Base-by-base conservation (phyloP, 2,888 invertebrate species). In the Phrixothrix hirtus region DNA sequence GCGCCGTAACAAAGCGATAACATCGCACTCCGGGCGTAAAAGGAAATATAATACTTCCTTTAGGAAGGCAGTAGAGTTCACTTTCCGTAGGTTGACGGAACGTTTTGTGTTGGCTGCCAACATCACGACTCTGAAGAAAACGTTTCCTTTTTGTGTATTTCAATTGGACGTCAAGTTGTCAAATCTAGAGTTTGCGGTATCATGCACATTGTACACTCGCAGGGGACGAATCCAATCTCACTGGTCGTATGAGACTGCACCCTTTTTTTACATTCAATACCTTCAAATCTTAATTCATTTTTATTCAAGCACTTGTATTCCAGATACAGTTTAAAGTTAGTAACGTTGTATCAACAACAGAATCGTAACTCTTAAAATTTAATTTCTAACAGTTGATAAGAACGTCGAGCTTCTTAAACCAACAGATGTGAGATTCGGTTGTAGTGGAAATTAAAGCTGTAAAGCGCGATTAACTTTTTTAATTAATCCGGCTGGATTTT, bases 111-210 rank as follows among this genome's bases (percentile, higher is more conserved):
- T 60, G 60, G 58, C 65, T 68, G 69, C 64, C 68, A 68, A 61
- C 64, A 62, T 61, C 68, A 67, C 62, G 57, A 61, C 60, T 62
- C 62, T 55, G 60, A 63, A 64, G 65, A 65, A 69, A 67, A 67
- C 66, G 66, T 69, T 68, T 67, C 63, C 65, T 66, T 65, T 65
- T 60, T 65, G 58, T 63, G 58, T 64, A 64, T 68, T 67, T 67
- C 66, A 68, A 66, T 68, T 64, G 64, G 61, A 67, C 65, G 66
- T 67, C 67, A 67, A 67, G 66, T 66, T 67, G 66, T 68, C 67
- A 67, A 67, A 65, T 65, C 59, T 62, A 50, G 62, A 58, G 53
- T 50, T 56, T 57, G 61, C 53, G 58, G 58, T 60, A 61, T 64
- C 64, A 63, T 60, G 59, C 62, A 63, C 61, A 64, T 59, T 63